Evolutionary conservation across 2,888 invertebrate genomes (phyloP), one percentile per base, ranked within the genome.

Genomic region (Entomobrya proxima): DNA sequence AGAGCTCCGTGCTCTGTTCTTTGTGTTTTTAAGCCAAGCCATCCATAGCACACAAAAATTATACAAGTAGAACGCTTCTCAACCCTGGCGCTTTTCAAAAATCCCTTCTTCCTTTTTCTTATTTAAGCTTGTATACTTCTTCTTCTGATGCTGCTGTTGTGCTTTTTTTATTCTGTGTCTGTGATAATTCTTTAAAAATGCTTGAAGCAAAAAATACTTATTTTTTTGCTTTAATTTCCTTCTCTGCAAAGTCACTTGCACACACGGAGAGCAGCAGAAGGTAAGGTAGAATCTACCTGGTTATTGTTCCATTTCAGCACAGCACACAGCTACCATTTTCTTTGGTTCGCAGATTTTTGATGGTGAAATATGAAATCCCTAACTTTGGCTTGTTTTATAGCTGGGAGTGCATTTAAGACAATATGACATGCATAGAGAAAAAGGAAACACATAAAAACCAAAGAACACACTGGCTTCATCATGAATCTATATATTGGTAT

Each of bases 191-290:
- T 7, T 37, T 40, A 47, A 72, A 69, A 72, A 47, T 35, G 47
- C 32, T 52, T 21, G 21, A 15, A 50, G 32, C 50, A 21, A 74
- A 50, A 40, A 74, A 50, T 18, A 21, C 74, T 74, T 21, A 74
- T 47, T 47, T 52, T 32, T 74, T 69, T 69, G 69, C 69, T 69
- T 74, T 74, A 52, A 74, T 74, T 74, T 74, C 74, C 74, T 74
- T 52, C 13, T 74, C 72, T 72, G 30, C 44, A 52, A 52, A 61
- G 61, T 61, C 61, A 61, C 61, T 61, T 35, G 18, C 18, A 61
- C 61, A n/a, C n/a, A n/a, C n/a, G n/a, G n/a, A n/a, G n/a, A n/a
- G n/a, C n/a, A n/a, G n/a, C n/a, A n/a, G n/a, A n/a, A n/a, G n/a
- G n/a, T n/a, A n/a, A n/a, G n/a, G n/a, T n/a, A n/a, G n/a, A n/a